A percentile compares a stretch with the other conserved stretches of the same genome.
These are phyloP conservation scores for Drosophila diplacantha DNA, from an alignment of 2,888 invertebrate species.

Conservation along the genomic window DNA sequence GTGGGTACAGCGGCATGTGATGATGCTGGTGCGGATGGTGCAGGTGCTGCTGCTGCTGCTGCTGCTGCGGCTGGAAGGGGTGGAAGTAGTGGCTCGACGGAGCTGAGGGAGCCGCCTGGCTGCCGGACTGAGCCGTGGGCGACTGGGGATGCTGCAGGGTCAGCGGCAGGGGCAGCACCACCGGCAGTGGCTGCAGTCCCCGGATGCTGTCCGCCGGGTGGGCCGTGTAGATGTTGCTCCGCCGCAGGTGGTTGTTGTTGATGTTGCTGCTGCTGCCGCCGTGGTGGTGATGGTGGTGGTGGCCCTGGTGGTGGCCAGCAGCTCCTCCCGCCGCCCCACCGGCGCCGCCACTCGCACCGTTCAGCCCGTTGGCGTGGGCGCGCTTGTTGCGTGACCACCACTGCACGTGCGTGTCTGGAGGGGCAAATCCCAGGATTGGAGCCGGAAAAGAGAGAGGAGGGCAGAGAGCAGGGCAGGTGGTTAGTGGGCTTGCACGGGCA, in stretches of 20 bases:
- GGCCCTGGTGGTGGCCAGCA: slow-evolving; percentile 35
- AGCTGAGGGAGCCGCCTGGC: slow-evolving; percentile 1
- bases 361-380: slow-evolving; percentile 48
- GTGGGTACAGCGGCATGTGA: slow-evolving; percentile 50
- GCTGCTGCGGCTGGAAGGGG: slow-evolving; percentile 57
- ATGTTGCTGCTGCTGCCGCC: slow-evolving; percentile 60
- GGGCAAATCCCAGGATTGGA: slow-evolving; percentile 5
- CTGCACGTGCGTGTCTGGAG: slow-evolving; percentile 77
- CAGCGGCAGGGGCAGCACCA: slow-evolving; percentile 59
- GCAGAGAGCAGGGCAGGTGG: slow-evolving; percentile 1
- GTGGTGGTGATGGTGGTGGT: slow-evolving; percentile 36
- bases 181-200: slow-evolving; percentile 70
- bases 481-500: slow-evolving; percentile 23
- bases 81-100: slow-evolving; percentile 59
- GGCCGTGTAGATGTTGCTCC: slow-evolving; percentile 77
- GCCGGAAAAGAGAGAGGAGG: slow-evolving; percentile 22
- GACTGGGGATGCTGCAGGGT: slow-evolving; percentile 55
- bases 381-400: slow-evolving; percentile 78
- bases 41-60: slow-evolving; percentile 35
- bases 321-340: slow-evolving; percentile 56
- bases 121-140: slow-evolving; percentile 47
- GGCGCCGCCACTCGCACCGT: slow-evolving; percentile 28
- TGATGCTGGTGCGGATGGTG: slow-evolving; percentile 38
- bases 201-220: slow-evolving; percentile 78
- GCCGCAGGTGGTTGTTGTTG: slow-evolving; percentile 76